A percentile compares a stretch with the other conserved stretches of the same genome.
Conservation (phyloP, 2,888 invertebrate genomes). For the Hydriomena furcata region DNA sequence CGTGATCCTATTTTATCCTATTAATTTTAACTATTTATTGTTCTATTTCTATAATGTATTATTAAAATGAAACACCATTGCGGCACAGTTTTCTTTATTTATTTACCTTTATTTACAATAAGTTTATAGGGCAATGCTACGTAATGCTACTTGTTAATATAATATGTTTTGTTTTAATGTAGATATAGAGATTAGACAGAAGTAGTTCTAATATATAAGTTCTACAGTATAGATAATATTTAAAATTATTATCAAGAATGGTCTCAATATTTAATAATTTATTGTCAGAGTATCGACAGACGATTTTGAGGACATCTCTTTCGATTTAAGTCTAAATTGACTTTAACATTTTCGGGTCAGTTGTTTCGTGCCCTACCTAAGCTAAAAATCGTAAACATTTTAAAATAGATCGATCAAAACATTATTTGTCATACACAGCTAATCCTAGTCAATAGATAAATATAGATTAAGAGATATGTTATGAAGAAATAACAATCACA, state of each 20-base stretch:
- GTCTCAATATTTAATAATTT: conserved; percentile 55
- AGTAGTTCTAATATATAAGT: conserved; percentile 38
- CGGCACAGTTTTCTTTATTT: conserved; percentile 65
- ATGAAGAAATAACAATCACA: conserved; percentile 10
- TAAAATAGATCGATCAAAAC: conserved; percentile 35
- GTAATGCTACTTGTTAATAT: conserved; percentile 41
- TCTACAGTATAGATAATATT: conserved; percentile 53
- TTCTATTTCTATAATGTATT: too few species aligned
- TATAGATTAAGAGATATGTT: conserved; percentile 40
- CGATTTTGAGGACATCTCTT: conserved; percentile 7
- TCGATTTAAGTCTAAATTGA: conserved; percentile 10
- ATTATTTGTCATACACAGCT: conserved; percentile 83
- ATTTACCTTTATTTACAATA: conserved; percentile 55
- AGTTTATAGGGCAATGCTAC: conserved; percentile 54
- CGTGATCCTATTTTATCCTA: too few species aligned
- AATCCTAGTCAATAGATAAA: conserved; percentile 59
- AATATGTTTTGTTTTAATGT: conserved; percentile 21
- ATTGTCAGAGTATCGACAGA: conserved; percentile 55
- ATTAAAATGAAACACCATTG: conserved; percentile 53
- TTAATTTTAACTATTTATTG: too few species aligned
- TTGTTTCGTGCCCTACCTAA: conserved; percentile 10
- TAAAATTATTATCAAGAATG: conserved; percentile 64
- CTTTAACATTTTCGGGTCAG: neutral
- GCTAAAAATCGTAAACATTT: conserved; percentile 36
- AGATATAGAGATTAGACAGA: conserved; percentile 42